Evolutionary conservation across 2,113 vertebrate genomes (phyloP).

Genomic region (Toxotes chatareus): DNA sequence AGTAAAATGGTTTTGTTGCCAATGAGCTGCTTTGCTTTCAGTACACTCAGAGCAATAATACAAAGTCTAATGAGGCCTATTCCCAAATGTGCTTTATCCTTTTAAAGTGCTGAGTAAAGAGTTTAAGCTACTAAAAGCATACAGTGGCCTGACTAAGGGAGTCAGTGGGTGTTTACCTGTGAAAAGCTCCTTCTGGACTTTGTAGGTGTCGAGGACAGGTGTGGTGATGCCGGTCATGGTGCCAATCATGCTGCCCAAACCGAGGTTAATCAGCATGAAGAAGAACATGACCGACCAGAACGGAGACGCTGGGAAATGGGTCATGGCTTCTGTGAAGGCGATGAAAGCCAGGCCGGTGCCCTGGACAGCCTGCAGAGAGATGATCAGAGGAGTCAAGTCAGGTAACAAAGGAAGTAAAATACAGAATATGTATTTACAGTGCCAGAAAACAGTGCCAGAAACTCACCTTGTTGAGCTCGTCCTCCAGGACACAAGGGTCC

Average conservation of each 20-base stretch:
- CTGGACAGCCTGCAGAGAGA: slow-evolving; percentile 90
- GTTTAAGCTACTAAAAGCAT: slow-evolving; percentile 7
- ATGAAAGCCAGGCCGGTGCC: slow-evolving; percentile 98
- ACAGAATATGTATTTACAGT: too few relatives aligned
- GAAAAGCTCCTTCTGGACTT: slow-evolving; percentile 95
- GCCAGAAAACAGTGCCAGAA: not conserved
- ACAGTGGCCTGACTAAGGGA: too few relatives aligned
- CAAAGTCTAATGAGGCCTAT: slow-evolving; percentile 26
- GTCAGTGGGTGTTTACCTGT: slow-evolving; percentile 88
- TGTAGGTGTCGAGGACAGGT: slow-evolving; percentile 95
- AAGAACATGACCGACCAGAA: slow-evolving; percentile 99
- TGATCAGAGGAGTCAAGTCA: not conserved
- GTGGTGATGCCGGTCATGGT: slow-evolving; percentile 99
- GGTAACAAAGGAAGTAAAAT: not conserved
- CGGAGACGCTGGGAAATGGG: slow-evolving; percentile 95
- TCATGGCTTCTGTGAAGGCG: slow-evolving; percentile 99
- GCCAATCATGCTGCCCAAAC: slow-evolving; percentile 98
- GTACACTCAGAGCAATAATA: slow-evolving; percentile 4
- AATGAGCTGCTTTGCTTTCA: slow-evolving; percentile 33
- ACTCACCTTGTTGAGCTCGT: slow-evolving; percentile 94
- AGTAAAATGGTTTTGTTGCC: not conserved
- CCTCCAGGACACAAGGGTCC: slow-evolving; percentile 92
- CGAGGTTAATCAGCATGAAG: slow-evolving; percentile 99
- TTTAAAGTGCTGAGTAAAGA: slow-evolving; percentile 31
- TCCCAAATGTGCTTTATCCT: slow-evolving; percentile 33